Evolutionary conservation across 2,797 vertebrate genomes (phyloP).

Genomic region (Spinus olivaceus): DNA sequence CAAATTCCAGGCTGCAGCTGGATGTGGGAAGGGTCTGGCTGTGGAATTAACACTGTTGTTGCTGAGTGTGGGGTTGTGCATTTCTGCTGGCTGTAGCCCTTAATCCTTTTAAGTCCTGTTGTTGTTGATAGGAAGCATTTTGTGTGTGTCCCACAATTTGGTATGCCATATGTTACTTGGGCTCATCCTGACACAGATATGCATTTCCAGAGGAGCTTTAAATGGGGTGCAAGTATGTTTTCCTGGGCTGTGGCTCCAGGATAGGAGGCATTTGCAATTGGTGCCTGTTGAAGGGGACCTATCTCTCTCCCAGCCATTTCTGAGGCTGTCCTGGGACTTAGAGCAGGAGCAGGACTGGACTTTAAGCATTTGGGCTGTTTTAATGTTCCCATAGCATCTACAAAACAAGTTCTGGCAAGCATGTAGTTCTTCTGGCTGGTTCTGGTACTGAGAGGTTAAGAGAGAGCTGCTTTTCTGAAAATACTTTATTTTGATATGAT

Average conservation of each 20-base stretch:
- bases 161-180: background rate
- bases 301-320: background rate
- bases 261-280: background rate
- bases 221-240: background rate
- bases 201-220: background rate
- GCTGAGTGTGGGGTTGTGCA: background rate
- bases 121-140: background rate
- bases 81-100: background rate
- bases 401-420: background rate
- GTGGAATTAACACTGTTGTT: background rate
- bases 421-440: background rate
- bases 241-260: background rate
- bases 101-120: background rate
- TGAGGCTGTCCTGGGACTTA: background rate
- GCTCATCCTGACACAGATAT: background rate
- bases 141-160: background rate
- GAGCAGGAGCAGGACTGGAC: background rate
- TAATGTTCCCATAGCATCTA: background rate
- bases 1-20: background rate
- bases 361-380: background rate
- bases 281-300: background rate
- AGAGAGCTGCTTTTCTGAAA: background rate
- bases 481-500: background rate
- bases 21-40: background rate
- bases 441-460: background rate